Conservation (phyloP, 2,113 vertebrate genomes). For the Onychorhynchus coronatus region DNA sequence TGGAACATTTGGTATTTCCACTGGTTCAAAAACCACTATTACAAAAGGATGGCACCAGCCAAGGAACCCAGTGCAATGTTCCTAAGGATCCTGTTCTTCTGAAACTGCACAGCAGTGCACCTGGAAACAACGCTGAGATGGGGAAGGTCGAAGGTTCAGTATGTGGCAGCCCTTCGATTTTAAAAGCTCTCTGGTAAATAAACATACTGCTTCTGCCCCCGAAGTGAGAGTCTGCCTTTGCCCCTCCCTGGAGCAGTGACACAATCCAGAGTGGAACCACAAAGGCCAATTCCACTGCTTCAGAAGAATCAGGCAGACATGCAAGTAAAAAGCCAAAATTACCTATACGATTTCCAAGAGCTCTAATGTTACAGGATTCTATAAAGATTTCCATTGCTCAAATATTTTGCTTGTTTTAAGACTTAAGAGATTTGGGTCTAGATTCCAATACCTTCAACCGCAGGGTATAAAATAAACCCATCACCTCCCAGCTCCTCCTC, state of each 20-base stretch:
- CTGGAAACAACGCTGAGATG: neutral
- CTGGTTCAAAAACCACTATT: accelerated
- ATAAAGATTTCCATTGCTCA: neutral
- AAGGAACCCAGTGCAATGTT: neutral
- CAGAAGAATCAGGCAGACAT: neutral
- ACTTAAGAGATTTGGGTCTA: neutral
- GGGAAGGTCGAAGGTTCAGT: neutral
- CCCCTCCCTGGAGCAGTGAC: neutral
- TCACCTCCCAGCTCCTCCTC: neutral
- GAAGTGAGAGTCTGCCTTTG: neutral
- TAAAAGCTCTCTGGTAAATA: neutral
- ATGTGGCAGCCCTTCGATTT: neutral
- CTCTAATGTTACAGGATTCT: neutral
- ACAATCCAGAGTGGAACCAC: neutral
- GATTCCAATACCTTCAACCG: neutral
- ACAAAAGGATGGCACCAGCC: neutral
- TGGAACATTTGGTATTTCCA: neutral
- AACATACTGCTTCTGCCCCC: neutral
- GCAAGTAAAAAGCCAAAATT: neutral
- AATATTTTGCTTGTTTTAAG: neutral
- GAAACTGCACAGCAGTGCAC: neutral
- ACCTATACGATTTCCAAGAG: neutral
- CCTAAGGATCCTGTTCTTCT: neutral
- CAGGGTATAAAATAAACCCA: neutral
- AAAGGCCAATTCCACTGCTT: neutral